phyloP scores from a whole-genome alignment of 2,888 invertebrate genomes.

The Plagodis pulveraria region DNA sequence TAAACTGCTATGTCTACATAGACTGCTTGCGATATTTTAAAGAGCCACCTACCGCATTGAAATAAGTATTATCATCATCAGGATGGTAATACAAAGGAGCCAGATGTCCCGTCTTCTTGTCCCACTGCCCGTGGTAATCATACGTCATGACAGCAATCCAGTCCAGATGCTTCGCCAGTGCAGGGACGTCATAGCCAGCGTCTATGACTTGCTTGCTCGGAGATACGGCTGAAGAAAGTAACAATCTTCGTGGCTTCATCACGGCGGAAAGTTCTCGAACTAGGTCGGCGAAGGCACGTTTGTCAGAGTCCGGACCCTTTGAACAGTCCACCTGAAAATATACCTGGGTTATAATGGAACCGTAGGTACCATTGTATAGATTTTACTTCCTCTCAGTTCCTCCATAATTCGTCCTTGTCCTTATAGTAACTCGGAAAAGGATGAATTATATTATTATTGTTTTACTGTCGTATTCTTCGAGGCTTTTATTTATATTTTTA shows the following conservation, averaged over 20 bases:
- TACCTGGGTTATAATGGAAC: not conserved
- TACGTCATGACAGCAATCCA: constrained; percentile 98
- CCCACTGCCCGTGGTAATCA: constrained; percentile 97
- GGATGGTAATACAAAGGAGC: constrained; percentile 93
- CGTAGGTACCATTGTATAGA: too few species aligned
- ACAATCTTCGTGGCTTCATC: constrained; percentile 87
- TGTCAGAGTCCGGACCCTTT: constrained; percentile 93
- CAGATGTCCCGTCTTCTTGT: constrained; percentile 95
- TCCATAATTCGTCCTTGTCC: too few species aligned
- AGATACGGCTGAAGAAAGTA: constrained; percentile 94
- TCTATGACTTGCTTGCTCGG: constrained; percentile 95
- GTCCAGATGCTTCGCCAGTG: constrained; percentile 90
- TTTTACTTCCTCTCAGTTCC: too few species aligned
- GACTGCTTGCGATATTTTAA: not conserved
- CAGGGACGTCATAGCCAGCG: constrained; percentile 92
- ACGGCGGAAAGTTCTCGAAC: constrained; percentile 89
- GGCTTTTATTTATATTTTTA: too few species aligned
- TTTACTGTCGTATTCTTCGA: too few species aligned
- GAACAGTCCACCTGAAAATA: constrained; percentile 90
- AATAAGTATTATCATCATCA: constrained; percentile 92
- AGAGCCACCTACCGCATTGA: constrained; percentile 88
- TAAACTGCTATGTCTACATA: not conserved
- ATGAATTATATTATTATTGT: too few species aligned
- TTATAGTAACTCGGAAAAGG: too few species aligned
- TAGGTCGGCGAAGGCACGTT: constrained; percentile 90